A percentile compares a stretch with the other conserved stretches of the same genome.
Conservation (phyloP, 2,888 invertebrate species). For the Erebia epiphron region DNA sequence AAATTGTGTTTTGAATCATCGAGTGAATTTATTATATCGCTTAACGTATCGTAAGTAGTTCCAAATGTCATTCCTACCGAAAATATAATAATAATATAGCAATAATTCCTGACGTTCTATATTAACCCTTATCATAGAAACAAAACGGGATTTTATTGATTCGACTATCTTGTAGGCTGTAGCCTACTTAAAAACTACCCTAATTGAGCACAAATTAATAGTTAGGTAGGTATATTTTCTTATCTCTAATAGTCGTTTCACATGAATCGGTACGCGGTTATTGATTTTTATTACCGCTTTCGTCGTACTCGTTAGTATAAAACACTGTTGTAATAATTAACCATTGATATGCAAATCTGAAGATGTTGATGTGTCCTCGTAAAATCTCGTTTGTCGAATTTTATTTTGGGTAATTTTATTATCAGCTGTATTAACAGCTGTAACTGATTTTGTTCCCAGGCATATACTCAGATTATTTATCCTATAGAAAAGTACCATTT, state of each 20-base stretch:
- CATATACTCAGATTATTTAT: not conserved
- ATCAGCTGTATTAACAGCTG: not conserved
- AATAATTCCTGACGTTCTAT: no score
- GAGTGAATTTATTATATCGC: no score
- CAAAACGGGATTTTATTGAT: no score
- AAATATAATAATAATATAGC: no score
- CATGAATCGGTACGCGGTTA: slow-evolving; percentile 42
- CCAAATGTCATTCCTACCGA: no score
- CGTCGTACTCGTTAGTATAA: slow-evolving; percentile 62
- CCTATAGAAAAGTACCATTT: not conserved
- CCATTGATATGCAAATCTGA: not conserved
- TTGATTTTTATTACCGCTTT: slow-evolving; percentile 58
- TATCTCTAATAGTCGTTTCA: slow-evolving; percentile 35
- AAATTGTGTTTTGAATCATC: no score
- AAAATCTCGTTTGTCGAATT: not conserved
- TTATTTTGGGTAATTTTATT: not conserved
- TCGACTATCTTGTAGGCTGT: no score
- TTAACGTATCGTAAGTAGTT: no score
- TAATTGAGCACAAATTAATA: slow-evolving; percentile 16
- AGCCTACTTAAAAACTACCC: not conserved
- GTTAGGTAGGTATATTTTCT: slow-evolving; percentile 23
- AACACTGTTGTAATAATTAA: slow-evolving; percentile 58
- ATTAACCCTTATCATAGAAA: no score
- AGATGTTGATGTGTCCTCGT: not conserved
- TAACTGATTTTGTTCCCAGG: not conserved